These are phyloP conservation scores for Nicator chloris DNA, from an alignment of 2,113 vertebrate species.

Conservation along the genomic window DNA sequence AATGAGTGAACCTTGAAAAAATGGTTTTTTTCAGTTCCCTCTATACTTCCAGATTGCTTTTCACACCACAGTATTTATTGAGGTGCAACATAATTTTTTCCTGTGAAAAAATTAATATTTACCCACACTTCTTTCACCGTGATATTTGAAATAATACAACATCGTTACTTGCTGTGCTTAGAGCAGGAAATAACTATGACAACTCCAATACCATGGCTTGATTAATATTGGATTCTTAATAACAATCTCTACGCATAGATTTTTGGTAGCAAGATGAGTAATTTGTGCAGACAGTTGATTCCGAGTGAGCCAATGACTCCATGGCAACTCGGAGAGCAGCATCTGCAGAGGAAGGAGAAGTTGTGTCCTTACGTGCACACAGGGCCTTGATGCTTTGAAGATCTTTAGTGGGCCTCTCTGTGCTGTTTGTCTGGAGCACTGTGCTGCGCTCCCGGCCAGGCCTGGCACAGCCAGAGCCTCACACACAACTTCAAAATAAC, in stretches of 20 bases:
- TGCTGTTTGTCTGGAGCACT: not conserved
- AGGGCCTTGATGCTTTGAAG: not conserved
- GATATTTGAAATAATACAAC: not conserved
- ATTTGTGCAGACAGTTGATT: not conserved
- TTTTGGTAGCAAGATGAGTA: constrained; percentile 28
- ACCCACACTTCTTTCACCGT: not conserved
- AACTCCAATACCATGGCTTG: constrained; percentile 24
- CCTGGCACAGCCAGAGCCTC: not conserved
- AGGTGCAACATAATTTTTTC: not conserved
- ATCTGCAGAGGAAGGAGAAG: not conserved
- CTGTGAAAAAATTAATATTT: not conserved
- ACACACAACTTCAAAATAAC: not conserved
- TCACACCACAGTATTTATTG: not conserved
- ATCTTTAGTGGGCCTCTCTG: not conserved
- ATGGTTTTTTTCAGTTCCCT: not conserved
- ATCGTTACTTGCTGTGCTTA: not conserved
- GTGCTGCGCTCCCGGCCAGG: rapidly evolving
- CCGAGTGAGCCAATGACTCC: not conserved
- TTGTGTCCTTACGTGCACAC: not conserved
- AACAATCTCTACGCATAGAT: constrained; percentile 19
- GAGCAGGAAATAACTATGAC: constrained; percentile 41
- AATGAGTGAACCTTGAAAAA: not conserved
- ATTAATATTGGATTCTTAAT: constrained; percentile 63
- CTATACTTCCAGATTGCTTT: not conserved
- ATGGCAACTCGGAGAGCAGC: not conserved